Conservation (phyloP, 2,888 invertebrate genomes). For the Lasioglossum pauxillum region DNA sequence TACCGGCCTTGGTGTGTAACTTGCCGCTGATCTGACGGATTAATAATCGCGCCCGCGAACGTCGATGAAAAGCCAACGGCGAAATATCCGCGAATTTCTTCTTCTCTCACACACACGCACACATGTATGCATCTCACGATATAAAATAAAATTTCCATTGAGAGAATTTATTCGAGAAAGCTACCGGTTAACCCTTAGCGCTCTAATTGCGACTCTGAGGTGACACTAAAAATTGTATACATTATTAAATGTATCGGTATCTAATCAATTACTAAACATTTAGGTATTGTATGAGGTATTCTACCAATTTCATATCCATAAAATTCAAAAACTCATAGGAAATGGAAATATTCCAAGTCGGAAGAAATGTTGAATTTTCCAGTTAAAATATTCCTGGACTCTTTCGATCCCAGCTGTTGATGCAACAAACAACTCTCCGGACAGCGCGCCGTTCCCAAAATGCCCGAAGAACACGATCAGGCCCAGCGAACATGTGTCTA, state of each 20-base stretch:
- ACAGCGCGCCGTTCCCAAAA: conserved; percentile 39
- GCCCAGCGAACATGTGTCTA: conserved; percentile 26
- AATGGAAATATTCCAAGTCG: too few relatives aligned
- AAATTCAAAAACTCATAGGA: too few relatives aligned
- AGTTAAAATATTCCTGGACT: neutral
- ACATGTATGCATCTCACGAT: too few relatives aligned
- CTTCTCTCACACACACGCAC: too few relatives aligned
- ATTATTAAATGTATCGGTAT: too few relatives aligned
- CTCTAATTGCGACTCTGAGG: too few relatives aligned
- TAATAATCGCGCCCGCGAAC: conserved; percentile 33
- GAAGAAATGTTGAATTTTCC: too few relatives aligned
- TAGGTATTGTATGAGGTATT: too few relatives aligned
- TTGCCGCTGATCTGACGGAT: conserved; percentile 36
- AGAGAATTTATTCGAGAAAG: neutral
- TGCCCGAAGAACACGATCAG: conserved; percentile 57
- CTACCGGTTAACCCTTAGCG: neutral
- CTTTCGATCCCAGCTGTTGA: neutral
- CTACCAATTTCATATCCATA: too few relatives aligned
- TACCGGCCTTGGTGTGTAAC: conserved; percentile 34
- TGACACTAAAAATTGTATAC: too few relatives aligned
- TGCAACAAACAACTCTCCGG: conserved; percentile 45
- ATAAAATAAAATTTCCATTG: neutral
- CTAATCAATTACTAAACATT: too few relatives aligned
- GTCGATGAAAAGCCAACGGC: neutral
- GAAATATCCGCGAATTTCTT: neutral